Percentiles rank a stretch among this genome's conserved stretches.
These are phyloP conservation scores for Artemia sp. DNA, from an alignment of 2,888 invertebrate species.

Conservation along the genomic window DNA sequence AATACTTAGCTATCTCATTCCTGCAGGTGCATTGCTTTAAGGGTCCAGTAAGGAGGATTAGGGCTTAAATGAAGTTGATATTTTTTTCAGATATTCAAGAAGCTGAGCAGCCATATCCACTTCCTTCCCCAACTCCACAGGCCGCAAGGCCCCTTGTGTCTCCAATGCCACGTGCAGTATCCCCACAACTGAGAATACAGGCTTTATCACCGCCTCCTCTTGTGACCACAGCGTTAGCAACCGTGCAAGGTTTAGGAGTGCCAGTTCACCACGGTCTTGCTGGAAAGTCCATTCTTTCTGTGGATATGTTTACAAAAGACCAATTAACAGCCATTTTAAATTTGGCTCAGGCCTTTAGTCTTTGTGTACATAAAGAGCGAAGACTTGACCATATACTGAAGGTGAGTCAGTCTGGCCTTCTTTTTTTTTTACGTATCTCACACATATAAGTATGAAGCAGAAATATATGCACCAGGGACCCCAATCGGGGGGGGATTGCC, in stretches of 20 bases:
- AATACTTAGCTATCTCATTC: no score
- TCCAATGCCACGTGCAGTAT: constrained; percentile 23
- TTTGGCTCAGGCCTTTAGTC: constrained; percentile 69
- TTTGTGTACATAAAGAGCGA: constrained; percentile 62
- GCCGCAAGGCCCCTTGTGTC: constrained; percentile 18
- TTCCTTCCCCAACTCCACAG: not conserved
- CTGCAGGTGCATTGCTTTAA: no score
- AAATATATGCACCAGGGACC: constrained; percentile 10
- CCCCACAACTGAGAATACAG: constrained; percentile 8
- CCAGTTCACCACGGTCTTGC: constrained; percentile 32
- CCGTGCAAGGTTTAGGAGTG: constrained; percentile 18
- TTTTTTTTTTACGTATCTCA: constrained; percentile 13
- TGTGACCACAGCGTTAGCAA: constrained; percentile 18
- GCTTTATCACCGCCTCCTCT: constrained; percentile 17
- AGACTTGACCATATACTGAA: constrained; percentile 65
- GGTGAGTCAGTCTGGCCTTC: constrained; percentile 30
- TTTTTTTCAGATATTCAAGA: no score
- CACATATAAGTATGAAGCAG: constrained; percentile 4
- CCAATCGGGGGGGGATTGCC: no score
- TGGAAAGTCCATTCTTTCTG: constrained; percentile 66
- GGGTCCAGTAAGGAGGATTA: no score
- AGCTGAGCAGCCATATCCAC: no score
- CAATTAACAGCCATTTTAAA: constrained; percentile 83
- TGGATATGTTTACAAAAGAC: constrained; percentile 70
- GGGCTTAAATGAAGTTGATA: no score